These are phyloP conservation scores for Drosophila maculinotata DNA, from an alignment of 2,888 invertebrate genomes.

Conservation along the genomic window DNA sequence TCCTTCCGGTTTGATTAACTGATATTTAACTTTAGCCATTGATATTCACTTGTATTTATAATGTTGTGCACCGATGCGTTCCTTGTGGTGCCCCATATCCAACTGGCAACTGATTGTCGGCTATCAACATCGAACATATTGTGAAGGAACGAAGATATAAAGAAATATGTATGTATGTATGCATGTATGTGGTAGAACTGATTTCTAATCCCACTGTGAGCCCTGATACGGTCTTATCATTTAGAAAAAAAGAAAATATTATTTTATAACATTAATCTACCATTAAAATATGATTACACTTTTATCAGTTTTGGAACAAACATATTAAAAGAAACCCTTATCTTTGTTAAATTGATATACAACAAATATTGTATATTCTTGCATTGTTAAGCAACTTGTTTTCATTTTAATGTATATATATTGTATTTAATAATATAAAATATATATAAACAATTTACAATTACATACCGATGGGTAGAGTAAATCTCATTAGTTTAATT, in stretches of 20 bases:
- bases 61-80: conserved; percentile 1
- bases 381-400: no score
- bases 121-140: conserved; percentile 4
- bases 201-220: neutral
- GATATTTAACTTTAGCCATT: conserved; percentile 32
- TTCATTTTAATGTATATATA: no score
- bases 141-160: no score
- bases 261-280: neutral
- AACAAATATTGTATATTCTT: no score
- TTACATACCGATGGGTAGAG: no score
- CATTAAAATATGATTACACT: neutral
- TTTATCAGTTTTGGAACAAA: neutral
- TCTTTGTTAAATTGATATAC: no score
- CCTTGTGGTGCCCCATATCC: conserved; percentile 8
- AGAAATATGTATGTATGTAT: neutral
- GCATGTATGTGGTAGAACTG: neutral
- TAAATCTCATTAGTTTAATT: no score
- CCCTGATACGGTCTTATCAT: conserved; percentile 33
- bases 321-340: no score
- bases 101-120: conserved; percentile 24
- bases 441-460: no score
- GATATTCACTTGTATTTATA: neutral
- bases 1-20: conserved; percentile 6
- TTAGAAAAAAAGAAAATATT: neutral
- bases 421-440: no score